Evolutionary conservation across 2,113 vertebrate genomes (phyloP).

Genomic region (Erpornis zantholeuca): DNA sequence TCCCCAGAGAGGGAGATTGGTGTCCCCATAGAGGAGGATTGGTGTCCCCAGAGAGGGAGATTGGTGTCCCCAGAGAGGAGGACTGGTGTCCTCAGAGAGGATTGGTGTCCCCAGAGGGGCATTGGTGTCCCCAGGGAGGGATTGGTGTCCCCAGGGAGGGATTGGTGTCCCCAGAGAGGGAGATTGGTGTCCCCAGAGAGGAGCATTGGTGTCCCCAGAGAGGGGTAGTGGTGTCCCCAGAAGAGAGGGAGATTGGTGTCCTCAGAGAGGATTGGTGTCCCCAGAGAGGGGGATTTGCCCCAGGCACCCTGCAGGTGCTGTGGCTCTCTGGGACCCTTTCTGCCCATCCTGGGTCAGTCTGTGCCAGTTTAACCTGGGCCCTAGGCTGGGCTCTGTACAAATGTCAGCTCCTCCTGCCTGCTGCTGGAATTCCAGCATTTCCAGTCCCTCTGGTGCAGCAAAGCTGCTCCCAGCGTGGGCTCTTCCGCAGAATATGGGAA

Average conservation of each 20-base stretch:
- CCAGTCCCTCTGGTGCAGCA: not conserved
- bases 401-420: accelerated
- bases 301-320: accelerated
- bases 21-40: too few species aligned
- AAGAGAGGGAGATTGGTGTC: too few species aligned
- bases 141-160: too few species aligned
- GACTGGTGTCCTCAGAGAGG: too few species aligned
- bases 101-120: not conserved
- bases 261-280: too few species aligned
- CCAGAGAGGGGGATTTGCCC: not conserved
- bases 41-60: too few species aligned
- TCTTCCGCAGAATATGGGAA: not conserved
- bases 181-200: too few species aligned
- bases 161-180: not conserved
- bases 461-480: not conserved
- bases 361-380: accelerated
- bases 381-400: accelerated
- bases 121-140: too few species aligned
- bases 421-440: accelerated
- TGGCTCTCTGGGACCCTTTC: not conserved
- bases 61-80: too few species aligned
- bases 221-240: too few species aligned
- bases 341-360: not conserved
- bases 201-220: too few species aligned
- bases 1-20: too few species aligned